phyloP scores from a whole-genome alignment of 1,140 invertebrate species.

The Meloidogyne floridensis region DNA sequence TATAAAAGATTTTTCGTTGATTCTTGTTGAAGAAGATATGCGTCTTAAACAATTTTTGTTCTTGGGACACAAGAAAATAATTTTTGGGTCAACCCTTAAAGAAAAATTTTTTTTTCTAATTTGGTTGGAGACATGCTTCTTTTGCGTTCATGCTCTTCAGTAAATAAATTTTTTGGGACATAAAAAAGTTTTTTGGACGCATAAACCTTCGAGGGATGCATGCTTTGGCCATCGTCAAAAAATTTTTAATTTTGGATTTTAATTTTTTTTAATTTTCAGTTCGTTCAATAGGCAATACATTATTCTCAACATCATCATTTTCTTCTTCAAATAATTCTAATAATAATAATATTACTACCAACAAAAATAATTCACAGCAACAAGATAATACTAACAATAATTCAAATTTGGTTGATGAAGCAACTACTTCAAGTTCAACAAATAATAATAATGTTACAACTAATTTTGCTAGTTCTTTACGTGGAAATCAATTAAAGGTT shows the following conservation, averaged over 20 bases:
- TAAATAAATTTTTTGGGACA: too few relatives aligned
- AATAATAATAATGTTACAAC: neutral
- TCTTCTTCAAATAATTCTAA: neutral
- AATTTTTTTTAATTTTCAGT: neutral
- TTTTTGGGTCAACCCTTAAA: too few relatives aligned
- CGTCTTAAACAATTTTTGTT: too few relatives aligned
- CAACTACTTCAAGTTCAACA: neutral
- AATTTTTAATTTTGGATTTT: too few relatives aligned
- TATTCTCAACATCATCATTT: neutral
- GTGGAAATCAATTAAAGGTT: conserved; percentile 6
- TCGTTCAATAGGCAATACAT: conserved; percentile 6
- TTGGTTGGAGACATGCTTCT: too few relatives aligned
- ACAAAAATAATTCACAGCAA: neutral
- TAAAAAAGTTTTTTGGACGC: too few relatives aligned
- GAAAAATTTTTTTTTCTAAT: too few relatives aligned
- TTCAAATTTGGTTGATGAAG: neutral
- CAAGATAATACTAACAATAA: neutral
- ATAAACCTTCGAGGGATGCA: too few relatives aligned
- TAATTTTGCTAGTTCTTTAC: neutral
- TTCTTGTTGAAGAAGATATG: neutral
- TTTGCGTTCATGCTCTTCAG: too few relatives aligned
- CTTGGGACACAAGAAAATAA: too few relatives aligned
- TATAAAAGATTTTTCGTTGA: neutral
- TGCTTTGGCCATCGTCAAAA: too few relatives aligned
- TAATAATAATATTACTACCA: neutral